Percentiles rank a stretch among this genome's conserved stretches.
Conservation (phyloP, 2,888 invertebrate species). For the Epinotia brunnichana region DNA sequence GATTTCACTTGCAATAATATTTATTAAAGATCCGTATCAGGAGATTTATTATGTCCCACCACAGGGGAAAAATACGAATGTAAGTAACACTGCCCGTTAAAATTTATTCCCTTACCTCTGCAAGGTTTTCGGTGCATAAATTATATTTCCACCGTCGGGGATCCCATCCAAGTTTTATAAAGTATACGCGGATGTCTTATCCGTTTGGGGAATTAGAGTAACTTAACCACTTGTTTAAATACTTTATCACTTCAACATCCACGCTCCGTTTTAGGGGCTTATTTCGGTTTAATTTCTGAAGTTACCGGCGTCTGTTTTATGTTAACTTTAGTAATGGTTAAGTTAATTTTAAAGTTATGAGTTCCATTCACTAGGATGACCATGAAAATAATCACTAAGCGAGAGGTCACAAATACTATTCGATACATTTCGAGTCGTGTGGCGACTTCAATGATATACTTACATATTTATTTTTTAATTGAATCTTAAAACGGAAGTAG, state of each 20-base stretch:
- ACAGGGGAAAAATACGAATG: constrained; percentile 48
- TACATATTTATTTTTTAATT: too few relatives aligned
- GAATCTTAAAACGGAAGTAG: too few relatives aligned
- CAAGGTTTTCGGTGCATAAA: constrained; percentile 59
- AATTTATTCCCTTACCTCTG: constrained; percentile 57
- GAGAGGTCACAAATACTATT: background rate
- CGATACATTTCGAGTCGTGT: too few relatives aligned
- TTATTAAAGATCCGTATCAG: constrained; percentile 56
- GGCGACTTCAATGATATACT: too few relatives aligned
- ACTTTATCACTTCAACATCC: constrained; percentile 39
- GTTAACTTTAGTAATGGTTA: constrained; percentile 2
- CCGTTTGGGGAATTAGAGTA: constrained; percentile 41
- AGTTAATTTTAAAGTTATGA: constrained; percentile 1
- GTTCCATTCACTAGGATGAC: background rate
- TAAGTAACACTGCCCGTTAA: constrained; percentile 47
- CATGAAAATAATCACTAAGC: background rate
- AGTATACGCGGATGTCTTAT: constrained; percentile 40
- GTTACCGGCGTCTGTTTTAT: constrained; percentile 20
- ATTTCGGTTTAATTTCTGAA: constrained; percentile 30
- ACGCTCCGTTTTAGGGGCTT: constrained; percentile 24
- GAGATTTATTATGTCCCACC: constrained; percentile 53
- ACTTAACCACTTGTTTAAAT: constrained; percentile 43
- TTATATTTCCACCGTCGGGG: constrained; percentile 53
- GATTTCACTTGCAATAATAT: constrained; percentile 57
- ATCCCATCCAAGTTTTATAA: constrained; percentile 39